Evolutionary conservation across 2,888 invertebrate genomes (phyloP).

Genomic region (Epiperipatus broadwayi): DNA sequence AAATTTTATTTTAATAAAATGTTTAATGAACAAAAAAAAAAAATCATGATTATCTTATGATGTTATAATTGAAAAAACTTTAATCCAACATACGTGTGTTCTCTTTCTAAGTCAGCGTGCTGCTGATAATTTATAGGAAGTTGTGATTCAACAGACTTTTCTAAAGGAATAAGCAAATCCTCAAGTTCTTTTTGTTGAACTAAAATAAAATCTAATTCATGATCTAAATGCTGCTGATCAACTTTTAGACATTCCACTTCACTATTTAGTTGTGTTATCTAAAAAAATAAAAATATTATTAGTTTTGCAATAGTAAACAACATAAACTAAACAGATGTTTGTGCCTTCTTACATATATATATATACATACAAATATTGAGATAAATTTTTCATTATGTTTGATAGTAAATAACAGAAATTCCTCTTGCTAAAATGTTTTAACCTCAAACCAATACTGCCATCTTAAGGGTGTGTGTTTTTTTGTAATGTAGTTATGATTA

Average conservation of each 20-base stretch:
- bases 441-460: no score
- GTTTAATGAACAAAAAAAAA: not conserved
- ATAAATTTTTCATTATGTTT: no score
- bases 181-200: slow-evolving; percentile 83
- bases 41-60: not conserved
- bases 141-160: slow-evolving; percentile 41
- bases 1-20: no score
- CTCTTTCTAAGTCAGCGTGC: slow-evolving; percentile 60
- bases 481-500: no score
- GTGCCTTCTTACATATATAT: no score
- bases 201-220: slow-evolving; percentile 76
- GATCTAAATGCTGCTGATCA: slow-evolving; percentile 70
- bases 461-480: no score
- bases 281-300: slow-evolving; percentile 18
- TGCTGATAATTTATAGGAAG: slow-evolving; percentile 26
- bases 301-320: slow-evolving; percentile 4
- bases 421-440: no score
- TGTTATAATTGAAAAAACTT: not conserved
- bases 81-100: slow-evolving; percentile 52
- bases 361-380: no score
- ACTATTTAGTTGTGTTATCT: slow-evolving; percentile 64
- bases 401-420: no score
- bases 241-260: slow-evolving; percentile 69
- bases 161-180: slow-evolving; percentile 61
- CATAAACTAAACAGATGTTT: slow-evolving; percentile 9